Percentiles rank a stretch among this genome's conserved stretches.
phyloP scores from a whole-genome alignment of 2,888 invertebrate genomes.

The Catocala sponsa region DNA sequence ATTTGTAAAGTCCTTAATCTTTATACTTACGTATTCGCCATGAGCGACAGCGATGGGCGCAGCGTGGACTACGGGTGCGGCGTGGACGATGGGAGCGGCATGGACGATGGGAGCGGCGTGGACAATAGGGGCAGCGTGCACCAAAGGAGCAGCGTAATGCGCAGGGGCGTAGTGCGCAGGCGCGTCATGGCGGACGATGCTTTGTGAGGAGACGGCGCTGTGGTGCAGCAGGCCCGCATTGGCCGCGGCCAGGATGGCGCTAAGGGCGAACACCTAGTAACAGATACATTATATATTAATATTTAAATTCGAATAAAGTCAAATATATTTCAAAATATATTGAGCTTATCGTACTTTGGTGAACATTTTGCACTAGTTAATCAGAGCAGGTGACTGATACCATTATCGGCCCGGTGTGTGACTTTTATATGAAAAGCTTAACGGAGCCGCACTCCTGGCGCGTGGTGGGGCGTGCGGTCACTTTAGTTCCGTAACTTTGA shows the following conservation, averaged over 20 bases:
- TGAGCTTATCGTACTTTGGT: conserved; percentile 78
- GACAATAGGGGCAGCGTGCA: conserved; percentile 57
- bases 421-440: conserved; percentile 88
- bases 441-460: conserved; percentile 76
- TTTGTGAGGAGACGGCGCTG: conserved; percentile 84
- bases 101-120: conserved; percentile 72
- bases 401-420: conserved; percentile 77
- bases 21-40: conserved; percentile 73
- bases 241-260: conserved; percentile 84
- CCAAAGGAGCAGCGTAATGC: conserved; percentile 63
- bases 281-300: conserved; percentile 22
- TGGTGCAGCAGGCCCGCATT: conserved; percentile 87
- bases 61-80: conserved; percentile 67
- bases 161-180: conserved; percentile 75
- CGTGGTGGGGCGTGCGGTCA: conserved; percentile 82
- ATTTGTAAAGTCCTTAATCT: conserved; percentile 14
- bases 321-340: conserved; percentile 29
- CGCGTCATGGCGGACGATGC: conserved; percentile 81
- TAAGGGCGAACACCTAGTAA: conserved; percentile 77
- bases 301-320: conserved; percentile 11
- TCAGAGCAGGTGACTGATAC: conserved; percentile 86
- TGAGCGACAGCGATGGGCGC: conserved; percentile 68
- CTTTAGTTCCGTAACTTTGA: conserved; percentile 87
- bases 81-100: conserved; percentile 70
- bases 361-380: conserved; percentile 86